Evolutionary conservation across 1,140 invertebrate species (phyloP), one percentile per base, ranked within the genome.

Genomic region (Drosophila melanica): DNA sequence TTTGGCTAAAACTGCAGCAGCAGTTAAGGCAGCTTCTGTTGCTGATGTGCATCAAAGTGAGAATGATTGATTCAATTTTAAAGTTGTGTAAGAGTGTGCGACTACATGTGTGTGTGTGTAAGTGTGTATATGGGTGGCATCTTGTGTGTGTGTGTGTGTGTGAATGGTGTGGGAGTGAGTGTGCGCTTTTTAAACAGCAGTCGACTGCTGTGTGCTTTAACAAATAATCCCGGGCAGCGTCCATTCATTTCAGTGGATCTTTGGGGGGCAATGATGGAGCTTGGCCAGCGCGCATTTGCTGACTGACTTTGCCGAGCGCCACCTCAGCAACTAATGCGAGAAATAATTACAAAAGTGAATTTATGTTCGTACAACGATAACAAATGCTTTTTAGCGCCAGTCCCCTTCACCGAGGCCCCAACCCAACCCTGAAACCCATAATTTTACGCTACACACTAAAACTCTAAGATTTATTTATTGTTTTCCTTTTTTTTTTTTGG

Each of bases 11-110:
- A 84, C 79, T 89, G 84, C 77, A 89, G 79, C 75, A 71, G 79
- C 67, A 78, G 79, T 73, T 77, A 69, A 63, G 69, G 78, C 84
- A 89, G 84, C 84, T 89, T 79, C 84, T 89, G 84, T 86, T 86
- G 81, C 89, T 90, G 89, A 89, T 90, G 89, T 90, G 89, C 89
- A 90, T 90, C 89, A 90, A 90, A 90, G 84, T 90, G 89, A 89
- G 89, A 90, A 90, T 90, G 89, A 90, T 90, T 90, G 89, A 90
- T 90, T 90, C 89, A 90, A 90, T 84, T 90, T 90, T 90, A 89
- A 90, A 90, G 81, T 89, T 90, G 74, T 90, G 54, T 47, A 37
- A 33, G 30, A 20, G 51, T 68, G 57, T 53, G 65, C 51, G 65
- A 66, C 53, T 74, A 54, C 68, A 50, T 41, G 4, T 18, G 62